These are phyloP conservation scores for Cyanoderma ruficeps DNA, from an alignment of 2,113 vertebrate genomes.

Conservation along the genomic window DNA sequence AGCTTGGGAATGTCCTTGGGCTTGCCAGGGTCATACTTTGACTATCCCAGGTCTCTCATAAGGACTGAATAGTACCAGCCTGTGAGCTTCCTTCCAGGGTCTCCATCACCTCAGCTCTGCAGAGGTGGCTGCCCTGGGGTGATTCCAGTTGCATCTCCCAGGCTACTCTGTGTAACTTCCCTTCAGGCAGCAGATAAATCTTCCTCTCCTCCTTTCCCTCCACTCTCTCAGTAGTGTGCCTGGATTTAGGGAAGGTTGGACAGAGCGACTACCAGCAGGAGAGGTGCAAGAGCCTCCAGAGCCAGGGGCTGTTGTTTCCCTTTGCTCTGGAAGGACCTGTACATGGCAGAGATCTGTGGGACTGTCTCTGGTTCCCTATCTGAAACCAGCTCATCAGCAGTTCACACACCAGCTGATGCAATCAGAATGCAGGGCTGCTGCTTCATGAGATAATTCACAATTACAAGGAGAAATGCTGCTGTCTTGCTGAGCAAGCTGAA, in stretches of 20 bases:
- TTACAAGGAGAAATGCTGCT: not conserved
- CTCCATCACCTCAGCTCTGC: not conserved
- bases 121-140: not conserved
- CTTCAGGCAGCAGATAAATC: not conserved
- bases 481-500: conserved; percentile 5
- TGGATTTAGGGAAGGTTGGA: not conserved
- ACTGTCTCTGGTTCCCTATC: not conserved
- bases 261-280: not conserved
- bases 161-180: not conserved
- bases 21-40: not conserved
- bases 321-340: not conserved
- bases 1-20: not conserved
- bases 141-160: not conserved
- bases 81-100: not conserved
- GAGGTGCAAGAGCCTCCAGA: not conserved
- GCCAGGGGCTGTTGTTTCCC: not conserved
- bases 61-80: not conserved
- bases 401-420: not conserved
- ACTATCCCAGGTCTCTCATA: not conserved
- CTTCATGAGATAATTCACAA: not conserved
- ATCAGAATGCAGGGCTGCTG: not conserved
- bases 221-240: rapidly evolving
- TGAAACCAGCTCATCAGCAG: conserved; percentile 29
- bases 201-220: not conserved
- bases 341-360: not conserved